Conservation (phyloP, 2,888 invertebrate species). For the Phasia obesa region DNA sequence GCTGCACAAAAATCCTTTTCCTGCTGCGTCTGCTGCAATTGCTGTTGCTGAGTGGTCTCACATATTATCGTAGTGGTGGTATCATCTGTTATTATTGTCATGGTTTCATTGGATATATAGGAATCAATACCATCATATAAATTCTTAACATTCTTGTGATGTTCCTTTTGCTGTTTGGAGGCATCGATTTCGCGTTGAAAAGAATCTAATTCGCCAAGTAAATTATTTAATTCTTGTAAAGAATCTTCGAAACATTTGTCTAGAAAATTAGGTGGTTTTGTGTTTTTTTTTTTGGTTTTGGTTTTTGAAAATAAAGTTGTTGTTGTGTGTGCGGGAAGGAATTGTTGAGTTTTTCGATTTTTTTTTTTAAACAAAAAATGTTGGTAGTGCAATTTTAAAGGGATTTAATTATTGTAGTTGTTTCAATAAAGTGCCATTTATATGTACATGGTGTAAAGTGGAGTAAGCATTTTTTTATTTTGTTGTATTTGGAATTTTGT, state of each 20-base stretch:
- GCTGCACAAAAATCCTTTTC: conserved; percentile 65
- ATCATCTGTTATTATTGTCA: conserved; percentile 66
- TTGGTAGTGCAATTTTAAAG: conserved; percentile 52
- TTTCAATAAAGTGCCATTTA: conserved; percentile 58
- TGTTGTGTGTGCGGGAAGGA: conserved; percentile 32
- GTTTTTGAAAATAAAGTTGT: conserved; percentile 31
- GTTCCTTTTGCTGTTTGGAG: conserved; percentile 75
- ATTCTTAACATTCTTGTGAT: conserved; percentile 58
- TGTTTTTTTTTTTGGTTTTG: conserved; percentile 67
- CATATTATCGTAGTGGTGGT: conserved; percentile 68
- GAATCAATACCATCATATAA: conserved; percentile 63
- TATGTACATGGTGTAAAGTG: conserved; percentile 55
- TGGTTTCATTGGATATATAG: conserved; percentile 65
- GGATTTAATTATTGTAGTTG: conserved; percentile 45
- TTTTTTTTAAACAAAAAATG: conserved; percentile 37
- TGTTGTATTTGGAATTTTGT: conserved; percentile 30
- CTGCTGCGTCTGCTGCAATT: conserved; percentile 56
- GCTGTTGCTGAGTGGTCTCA: conserved; percentile 65
- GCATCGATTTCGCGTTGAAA: conserved; percentile 83
- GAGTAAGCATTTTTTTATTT: conserved; percentile 30
- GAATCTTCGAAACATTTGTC: conserved; percentile 83
- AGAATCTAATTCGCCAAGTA: conserved; percentile 83
- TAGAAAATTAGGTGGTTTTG: conserved; percentile 73
- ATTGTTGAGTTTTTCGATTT: conserved; percentile 26
- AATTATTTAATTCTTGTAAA: conserved; percentile 83